Evolutionary conservation across 2,888 invertebrate genomes (phyloP).

Genomic region (Dryocosmus kuriphilus): DNA sequence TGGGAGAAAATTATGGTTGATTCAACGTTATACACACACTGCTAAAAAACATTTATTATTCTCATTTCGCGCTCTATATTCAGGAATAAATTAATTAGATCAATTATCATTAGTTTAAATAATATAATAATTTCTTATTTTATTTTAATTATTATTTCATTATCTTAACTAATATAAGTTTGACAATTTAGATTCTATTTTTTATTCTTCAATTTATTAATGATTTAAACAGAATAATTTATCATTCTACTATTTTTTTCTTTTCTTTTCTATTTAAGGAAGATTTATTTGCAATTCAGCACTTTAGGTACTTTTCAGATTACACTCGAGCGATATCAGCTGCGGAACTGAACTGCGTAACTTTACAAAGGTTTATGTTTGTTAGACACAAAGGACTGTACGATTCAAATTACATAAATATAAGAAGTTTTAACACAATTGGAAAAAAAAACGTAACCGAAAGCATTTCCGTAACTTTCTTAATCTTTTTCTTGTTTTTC

Average conservation of each 20-base stretch:
- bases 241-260: too few species aligned
- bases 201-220: not conserved
- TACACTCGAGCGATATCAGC: not conserved
- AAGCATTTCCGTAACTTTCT: too few species aligned
- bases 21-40: slow-evolving; percentile 30
- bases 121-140: not conserved
- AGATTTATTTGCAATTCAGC: not conserved
- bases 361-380: not conserved
- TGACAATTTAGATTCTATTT: not conserved
- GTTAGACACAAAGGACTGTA: not conserved
- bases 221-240: not conserved
- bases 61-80: not conserved
- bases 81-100: not conserved
- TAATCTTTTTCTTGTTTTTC: too few species aligned
- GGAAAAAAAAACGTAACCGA: too few species aligned
- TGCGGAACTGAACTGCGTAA: not conserved
- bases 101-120: not conserved
- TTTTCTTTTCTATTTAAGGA: too few species aligned
- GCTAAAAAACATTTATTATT: slow-evolving; percentile 15
- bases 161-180: not conserved
- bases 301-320: not conserved
- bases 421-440: too few species aligned
- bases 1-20: slow-evolving; percentile 32
- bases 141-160: not conserved
- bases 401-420: too few species aligned